Evolutionary conservation across 2,888 invertebrate genomes (phyloP), one percentile per base, ranked within the genome.

Genomic region (Actias luna): DNA sequence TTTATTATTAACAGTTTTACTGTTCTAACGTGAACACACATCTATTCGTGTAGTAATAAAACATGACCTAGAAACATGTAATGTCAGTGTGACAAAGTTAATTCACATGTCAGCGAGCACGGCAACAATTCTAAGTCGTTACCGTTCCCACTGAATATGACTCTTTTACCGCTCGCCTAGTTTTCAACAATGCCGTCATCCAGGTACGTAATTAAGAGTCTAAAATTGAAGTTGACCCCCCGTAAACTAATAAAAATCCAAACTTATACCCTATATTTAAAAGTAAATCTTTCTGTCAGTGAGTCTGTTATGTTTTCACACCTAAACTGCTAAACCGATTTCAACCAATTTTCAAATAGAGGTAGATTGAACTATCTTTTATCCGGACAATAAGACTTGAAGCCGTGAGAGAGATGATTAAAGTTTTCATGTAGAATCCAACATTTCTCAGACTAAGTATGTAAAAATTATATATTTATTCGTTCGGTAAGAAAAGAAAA

Each of bases 141-240:
- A 62, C 69, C 64, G 68, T 71, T 69, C 66, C 58, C 58, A 61
- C 68, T 71, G 69, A 67, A 70, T 66, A 73, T 77, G 70, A 74
- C 78, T 72, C 70, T 76, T 80, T 80, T 74, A 76, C 75, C 72
- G 70, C 66, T 78, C 82, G 74, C 80, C 83, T 79, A 82, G 82
- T 82, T 83, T 69, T 67, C 74, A 70, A 79, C 77, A 63, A 63
- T 59, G 59, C 22, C 31, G 27, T 29, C 31, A 31, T 7, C 18
- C 63, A 55, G 63, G 29, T 29, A 27, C 14, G 63, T 18, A 62
- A 18, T 39, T 27, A 14, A 31, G 52, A 33, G 35, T 36, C n/a
- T 61, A 50, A 55, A n/a, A n/a, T n/a, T 42, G 58, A 36, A 46
- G 16, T 2, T 8, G 10, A 61, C 31, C 61, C 39, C 36, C 39